Evolutionary conservation across 1,140 invertebrate species (phyloP), one percentile per base, ranked within the genome.

Genomic region (Calephelis virginiensis): DNA sequence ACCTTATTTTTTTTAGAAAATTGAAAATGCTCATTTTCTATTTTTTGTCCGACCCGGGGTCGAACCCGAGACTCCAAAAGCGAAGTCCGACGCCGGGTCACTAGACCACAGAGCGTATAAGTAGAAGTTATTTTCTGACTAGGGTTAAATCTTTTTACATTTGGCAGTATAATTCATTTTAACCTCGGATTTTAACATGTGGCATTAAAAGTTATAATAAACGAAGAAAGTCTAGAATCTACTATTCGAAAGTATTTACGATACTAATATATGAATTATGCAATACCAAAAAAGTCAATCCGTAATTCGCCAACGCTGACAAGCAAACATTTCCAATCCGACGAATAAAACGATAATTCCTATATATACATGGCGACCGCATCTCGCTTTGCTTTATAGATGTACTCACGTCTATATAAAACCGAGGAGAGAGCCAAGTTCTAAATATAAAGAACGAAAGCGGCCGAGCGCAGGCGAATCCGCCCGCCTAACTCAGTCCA

Each of bases 321-420:
- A 86, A 87, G 83, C 82, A 85, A 89, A 87, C 83, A 80, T 82
- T 81, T 81, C 81, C 79, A 85, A 88, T 86, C 83, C 74, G 76
- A 59, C 79, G 83, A 81, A 81, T 89, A 86, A 85, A 86, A 71
- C 81, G 76, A 85, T 89, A 89, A 90, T 86, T 84, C 81, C 86
- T 89, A 89, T 88, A 90, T 87, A 83, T 86, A 90, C 75, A 71
- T 63, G 73, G 73, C 76, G 77, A 82, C 81, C 83, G 77, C 83
- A 89, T 89, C 86, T 86, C 83, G 81, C 76, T 85, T 85, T 81
- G 84, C 69, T 89, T 88, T 89, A 90, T 88, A 88, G 85, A 90
- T 90, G 86, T 89, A 89, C 86, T 90, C 88, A 90, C 85, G 84
- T 77, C 88, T 90, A 90, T 90, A 90, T 90, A 89, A 90, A 90